phyloP scores from a whole-genome alignment of 2,113 vertebrate genomes.

The Ifrita kowaldi region DNA sequence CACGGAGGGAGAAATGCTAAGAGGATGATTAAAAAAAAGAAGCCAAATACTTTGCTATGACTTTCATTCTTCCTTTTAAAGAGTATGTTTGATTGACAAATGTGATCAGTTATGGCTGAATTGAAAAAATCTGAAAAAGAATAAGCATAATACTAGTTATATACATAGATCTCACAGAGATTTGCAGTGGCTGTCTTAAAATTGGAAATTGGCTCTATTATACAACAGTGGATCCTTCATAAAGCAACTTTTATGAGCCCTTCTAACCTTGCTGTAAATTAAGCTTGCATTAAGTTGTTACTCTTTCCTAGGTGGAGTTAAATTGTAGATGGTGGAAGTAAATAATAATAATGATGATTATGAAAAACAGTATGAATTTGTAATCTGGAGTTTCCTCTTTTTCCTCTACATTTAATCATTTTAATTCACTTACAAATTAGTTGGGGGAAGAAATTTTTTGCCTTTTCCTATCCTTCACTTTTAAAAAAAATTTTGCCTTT shows the following conservation, averaged over 20 bases:
- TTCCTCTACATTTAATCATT: not conserved
- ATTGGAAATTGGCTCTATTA: slow-evolving; percentile 42
- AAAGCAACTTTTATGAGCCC: slow-evolving; percentile 49
- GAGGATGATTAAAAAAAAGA: not conserved
- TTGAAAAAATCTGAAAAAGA: slow-evolving; percentile 12
- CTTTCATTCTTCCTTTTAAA: slow-evolving; percentile 57
- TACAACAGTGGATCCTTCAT: slow-evolving; percentile 24
- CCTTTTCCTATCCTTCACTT: not conserved
- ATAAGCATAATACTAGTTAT: slow-evolving; percentile 21
- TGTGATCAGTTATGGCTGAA: slow-evolving; percentile 23
- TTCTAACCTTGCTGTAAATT: slow-evolving; percentile 58
- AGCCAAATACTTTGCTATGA: not conserved
- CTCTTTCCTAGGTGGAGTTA: not conserved
- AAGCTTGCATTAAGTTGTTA: slow-evolving; percentile 43
- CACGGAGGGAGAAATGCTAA: not conserved
- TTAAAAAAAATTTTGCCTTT: not conserved
- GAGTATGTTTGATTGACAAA: slow-evolving; percentile 41
- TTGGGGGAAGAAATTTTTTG: not conserved
- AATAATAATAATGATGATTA: slow-evolving; percentile 27
- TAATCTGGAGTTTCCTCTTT: not conserved
- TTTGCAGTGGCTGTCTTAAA: slow-evolving; percentile 46
- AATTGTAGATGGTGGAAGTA: not conserved
- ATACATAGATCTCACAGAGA: slow-evolving; percentile 34
- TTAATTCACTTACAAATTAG: not conserved
- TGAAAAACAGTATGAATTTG: not conserved